phyloP scores from a whole-genome alignment of 2,797 vertebrate genomes.

The Melanitta fusca region DNA sequence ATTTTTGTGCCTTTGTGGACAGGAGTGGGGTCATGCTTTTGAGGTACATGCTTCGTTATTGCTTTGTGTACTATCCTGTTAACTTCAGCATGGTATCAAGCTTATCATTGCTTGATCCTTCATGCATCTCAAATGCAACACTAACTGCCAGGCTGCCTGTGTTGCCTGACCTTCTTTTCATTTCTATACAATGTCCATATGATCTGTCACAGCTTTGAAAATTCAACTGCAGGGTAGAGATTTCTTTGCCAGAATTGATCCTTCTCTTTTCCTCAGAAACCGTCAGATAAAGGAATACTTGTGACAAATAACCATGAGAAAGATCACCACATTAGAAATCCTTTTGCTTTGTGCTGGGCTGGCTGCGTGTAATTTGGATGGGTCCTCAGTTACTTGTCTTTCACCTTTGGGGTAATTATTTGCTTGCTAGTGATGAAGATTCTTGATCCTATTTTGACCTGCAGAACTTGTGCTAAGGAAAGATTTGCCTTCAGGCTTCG shows the following conservation, averaged over 20 bases:
- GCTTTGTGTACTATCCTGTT: constrained; percentile 36
- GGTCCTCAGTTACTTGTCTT: constrained; percentile 53
- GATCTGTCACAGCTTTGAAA: constrained; percentile 59
- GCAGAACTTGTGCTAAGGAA: constrained; percentile 44
- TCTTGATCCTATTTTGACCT: constrained; percentile 63
- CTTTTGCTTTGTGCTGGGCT: constrained; percentile 23
- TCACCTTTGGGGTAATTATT: constrained; percentile 72
- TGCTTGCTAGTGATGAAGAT: constrained; percentile 1
- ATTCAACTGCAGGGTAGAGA: constrained; percentile 49
- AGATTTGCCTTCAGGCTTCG: constrained; percentile 38
- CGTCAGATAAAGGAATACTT: constrained; percentile 45
- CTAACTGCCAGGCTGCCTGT: constrained; percentile 12
- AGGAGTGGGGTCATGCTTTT: background rate
- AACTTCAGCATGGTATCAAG: background rate
- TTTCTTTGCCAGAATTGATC: constrained; percentile 61
- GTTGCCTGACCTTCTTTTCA: constrained; percentile 63
- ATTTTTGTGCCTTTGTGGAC: background rate
- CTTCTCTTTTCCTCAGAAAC: constrained; percentile 60
- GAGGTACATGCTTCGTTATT: constrained; percentile 5
- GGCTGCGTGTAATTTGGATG: constrained; percentile 41
- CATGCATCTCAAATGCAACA: constrained; percentile 38
- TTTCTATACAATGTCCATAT: constrained; percentile 37
- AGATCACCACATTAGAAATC: constrained; percentile 47
- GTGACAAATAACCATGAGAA: constrained; percentile 60
- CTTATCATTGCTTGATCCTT: constrained; percentile 35